Base-by-base conservation (phyloP, 1,140 invertebrate species). In the Leptinotarsa lineolata region DNA sequence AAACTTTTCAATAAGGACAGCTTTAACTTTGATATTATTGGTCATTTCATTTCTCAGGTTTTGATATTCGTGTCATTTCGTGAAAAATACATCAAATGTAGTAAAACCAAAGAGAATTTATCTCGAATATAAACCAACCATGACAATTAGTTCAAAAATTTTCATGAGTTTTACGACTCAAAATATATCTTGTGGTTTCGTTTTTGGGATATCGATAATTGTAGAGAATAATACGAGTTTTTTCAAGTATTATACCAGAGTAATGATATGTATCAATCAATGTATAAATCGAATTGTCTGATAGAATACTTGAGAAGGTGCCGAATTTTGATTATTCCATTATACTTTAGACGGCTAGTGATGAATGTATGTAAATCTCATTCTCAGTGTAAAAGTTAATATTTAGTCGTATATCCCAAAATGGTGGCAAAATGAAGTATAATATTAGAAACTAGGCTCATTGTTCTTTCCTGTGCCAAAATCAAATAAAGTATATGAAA, bases 401-500 rank as follows among this genome's bases (percentile, higher is more conserved):
- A 71, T 69, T 79, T 77, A 79, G 78, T 77, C 73, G 79, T 79
- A 74, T 78, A 76, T 76, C 68, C 72, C 63, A 73, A 75, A 76
- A 76, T 76, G 74, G 73, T 72, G 69, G 77, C 30, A 72, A 74
- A 78, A 72, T 81, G 73, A 78, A 79, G 77, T 77, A 70, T 78
- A 73, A 73, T 77, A 78, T 76, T 80, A 80, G 78, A 69, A 74
- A 76, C 79, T 81, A 82, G 80, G 80, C 79, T 83, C 81, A 83
- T 80, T 83, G 82, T 83, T 82, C 78, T 80, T 81, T 83, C 81
- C 81, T 83, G 82, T 83, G 82, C 82, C 82, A 83, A 83, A 83
- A 80, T 83, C 77, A 77, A 83, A 83, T 82, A 83, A 83, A 79
- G 63, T 75, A 77, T 74, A 71, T 78, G 75, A 79, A 76, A 70